Percentiles rank a stretch among this genome's conserved stretches.
Evolutionary conservation across 2,888 invertebrate genomes (phyloP).

Genomic region (Volucella zonaria): DNA sequence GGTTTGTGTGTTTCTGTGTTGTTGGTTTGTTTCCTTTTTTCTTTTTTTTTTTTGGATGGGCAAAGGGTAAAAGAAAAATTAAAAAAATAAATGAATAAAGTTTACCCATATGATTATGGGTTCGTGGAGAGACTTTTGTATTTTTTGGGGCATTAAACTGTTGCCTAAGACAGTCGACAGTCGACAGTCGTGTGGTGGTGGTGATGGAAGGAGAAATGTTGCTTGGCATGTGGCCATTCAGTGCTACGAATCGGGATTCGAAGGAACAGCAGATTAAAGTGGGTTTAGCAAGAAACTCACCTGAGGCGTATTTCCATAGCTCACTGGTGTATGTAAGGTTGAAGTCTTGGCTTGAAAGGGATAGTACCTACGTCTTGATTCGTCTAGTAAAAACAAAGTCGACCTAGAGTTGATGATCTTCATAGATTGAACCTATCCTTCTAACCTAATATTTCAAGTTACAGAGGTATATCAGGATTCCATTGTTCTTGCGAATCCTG

Average conservation of each 20-base stretch:
- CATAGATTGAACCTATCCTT: too few species aligned
- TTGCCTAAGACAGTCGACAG: neutral
- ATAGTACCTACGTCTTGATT: too few species aligned
- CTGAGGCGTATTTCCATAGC: neutral
- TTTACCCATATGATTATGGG: slow-evolving; percentile 66
- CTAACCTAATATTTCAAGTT: too few species aligned
- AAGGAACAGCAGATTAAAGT: slow-evolving; percentile 13
- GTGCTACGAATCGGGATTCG: neutral
- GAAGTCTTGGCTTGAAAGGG: neutral
- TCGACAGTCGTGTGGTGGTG: slow-evolving; percentile 5
- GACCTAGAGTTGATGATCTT: too few species aligned
- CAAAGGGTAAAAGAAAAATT: slow-evolving; percentile 46
- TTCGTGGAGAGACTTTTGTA: slow-evolving; percentile 23
- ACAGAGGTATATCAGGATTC: too few species aligned
- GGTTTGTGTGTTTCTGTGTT: neutral
- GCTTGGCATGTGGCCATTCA: slow-evolving; percentile 43
- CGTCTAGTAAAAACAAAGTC: too few species aligned
- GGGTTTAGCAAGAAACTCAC: neutral
- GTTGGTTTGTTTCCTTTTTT: slow-evolving; percentile 31
- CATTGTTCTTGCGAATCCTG: too few species aligned
- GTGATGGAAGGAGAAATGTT: slow-evolving; percentile 31
- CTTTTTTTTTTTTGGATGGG: slow-evolving; percentile 19
- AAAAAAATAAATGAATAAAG: slow-evolving; percentile 61
- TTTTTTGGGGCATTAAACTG: slow-evolving; percentile 49
- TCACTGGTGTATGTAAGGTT: neutral